These are phyloP conservation scores for Gopherus evgoodei DNA, from an alignment of 2,113 vertebrate genomes.

Conservation along the genomic window DNA sequence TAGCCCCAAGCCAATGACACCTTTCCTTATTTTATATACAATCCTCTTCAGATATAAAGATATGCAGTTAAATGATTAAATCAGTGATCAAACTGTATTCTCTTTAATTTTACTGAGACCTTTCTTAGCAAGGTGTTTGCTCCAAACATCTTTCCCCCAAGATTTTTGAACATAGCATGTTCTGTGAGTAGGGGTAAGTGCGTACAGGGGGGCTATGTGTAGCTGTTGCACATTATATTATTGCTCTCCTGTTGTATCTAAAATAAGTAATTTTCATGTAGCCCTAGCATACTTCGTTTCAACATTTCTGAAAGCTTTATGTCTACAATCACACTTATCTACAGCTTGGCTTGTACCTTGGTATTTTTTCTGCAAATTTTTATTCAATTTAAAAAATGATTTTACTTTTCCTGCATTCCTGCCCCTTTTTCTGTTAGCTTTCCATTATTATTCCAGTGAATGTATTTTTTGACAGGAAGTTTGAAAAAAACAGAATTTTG, in stretches of 20 bases:
- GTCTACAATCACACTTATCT: constrained; percentile 49
- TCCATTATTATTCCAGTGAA: constrained; percentile 35
- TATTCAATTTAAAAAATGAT: constrained; percentile 58
- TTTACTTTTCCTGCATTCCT: constrained; percentile 33
- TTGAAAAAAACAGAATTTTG: constrained; percentile 24
- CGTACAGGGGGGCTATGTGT: not conserved
- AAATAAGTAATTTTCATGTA: not conserved
- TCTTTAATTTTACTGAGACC: constrained; percentile 37
- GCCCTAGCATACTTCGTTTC: not conserved
- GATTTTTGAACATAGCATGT: not conserved
- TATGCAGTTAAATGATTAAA: constrained; percentile 59
- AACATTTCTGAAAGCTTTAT: not conserved
- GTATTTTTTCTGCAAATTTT: constrained; percentile 53
- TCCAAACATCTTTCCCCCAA: not conserved
- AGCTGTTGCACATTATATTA: not conserved
- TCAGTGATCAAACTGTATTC: constrained; percentile 54
- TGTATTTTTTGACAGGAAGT: constrained; percentile 42
- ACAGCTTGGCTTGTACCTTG: constrained; percentile 25
- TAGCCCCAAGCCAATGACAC: constrained; percentile 63
- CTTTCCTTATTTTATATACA: constrained; percentile 61
- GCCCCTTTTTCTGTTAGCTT: constrained; percentile 43
- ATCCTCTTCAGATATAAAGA: constrained; percentile 1
- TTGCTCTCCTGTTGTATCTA: not conserved
- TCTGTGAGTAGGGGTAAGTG: not conserved
- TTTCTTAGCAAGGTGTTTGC: constrained; percentile 41